phyloP scores from a whole-genome alignment of 2,113 vertebrate species.

The Forbesichthys agassizii region DNA sequence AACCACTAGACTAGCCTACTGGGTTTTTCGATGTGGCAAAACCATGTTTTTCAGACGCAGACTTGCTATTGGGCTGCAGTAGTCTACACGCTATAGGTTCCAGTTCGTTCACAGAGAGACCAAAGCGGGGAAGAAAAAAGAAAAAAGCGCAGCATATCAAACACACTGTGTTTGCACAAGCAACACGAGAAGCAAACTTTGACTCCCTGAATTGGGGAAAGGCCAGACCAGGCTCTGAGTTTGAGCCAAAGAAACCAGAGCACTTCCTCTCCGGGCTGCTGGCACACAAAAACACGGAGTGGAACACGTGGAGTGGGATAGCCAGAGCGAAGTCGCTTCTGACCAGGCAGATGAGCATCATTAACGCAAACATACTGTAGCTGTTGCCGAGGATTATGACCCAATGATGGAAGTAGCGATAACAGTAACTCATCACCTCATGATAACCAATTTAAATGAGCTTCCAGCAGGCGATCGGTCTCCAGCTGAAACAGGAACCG shows the following conservation, averaged over 20 bases:
- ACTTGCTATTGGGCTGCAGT: too few species aligned
- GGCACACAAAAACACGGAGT: conserved; percentile 59
- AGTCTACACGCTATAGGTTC: too few species aligned
- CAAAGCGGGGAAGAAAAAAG: conserved; percentile 17
- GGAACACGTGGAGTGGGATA: conserved; percentile 29
- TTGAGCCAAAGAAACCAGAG: conserved; percentile 70
- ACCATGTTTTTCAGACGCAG: too few species aligned
- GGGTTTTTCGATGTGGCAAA: too few species aligned
- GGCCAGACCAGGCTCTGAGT: conserved; percentile 47
- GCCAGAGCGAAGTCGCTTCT: conserved; percentile 36
- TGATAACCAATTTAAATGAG: too few species aligned
- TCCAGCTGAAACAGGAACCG: too few species aligned
- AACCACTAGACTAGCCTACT: too few species aligned
- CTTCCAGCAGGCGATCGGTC: too few species aligned
- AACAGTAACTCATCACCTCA: too few species aligned
- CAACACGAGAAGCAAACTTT: conserved; percentile 71
- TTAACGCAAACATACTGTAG: conserved; percentile 8
- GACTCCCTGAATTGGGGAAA: conserved; percentile 53
- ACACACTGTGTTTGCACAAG: conserved; percentile 66
- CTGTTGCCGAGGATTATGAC: conserved; percentile 24
- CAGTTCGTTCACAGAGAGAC: too few species aligned
- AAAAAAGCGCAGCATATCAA: conserved; percentile 42
- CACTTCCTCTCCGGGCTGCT: conserved; percentile 65
- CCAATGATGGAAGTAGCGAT: conserved; percentile 19
- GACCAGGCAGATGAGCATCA: conserved; percentile 27